A percentile compares a stretch with the other conserved stretches of the same genome.
These are phyloP conservation scores for Amphipyra tragopoginis DNA, from an alignment of 2,888 invertebrate genomes.

Conservation along the genomic window DNA sequence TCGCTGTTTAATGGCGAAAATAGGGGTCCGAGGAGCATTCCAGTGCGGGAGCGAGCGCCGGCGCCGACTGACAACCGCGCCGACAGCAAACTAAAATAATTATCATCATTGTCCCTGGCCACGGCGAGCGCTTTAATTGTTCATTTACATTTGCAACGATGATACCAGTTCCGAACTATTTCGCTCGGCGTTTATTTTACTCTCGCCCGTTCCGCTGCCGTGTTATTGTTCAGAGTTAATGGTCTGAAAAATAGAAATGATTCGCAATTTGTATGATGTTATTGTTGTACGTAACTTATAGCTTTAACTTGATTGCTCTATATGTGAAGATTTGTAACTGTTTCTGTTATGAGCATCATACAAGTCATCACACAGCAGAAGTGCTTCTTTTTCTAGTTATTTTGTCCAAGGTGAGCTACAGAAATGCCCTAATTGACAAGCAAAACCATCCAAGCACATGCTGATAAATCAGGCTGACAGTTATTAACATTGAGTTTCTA, in stretches of 20 bases:
- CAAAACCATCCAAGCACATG: too few relatives aligned
- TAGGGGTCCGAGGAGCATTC: conserved; percentile 86
- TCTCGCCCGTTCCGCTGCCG: conserved; percentile 80
- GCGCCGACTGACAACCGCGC: conserved; percentile 83
- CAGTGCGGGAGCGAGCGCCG: conserved; percentile 71
- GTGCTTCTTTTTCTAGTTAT: conserved; percentile 15
- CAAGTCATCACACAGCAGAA: conserved; percentile 17
- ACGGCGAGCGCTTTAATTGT: conserved; percentile 89
- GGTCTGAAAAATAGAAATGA: conserved; percentile 88
- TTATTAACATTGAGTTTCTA: too few relatives aligned
- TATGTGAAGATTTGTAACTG: conserved; percentile 45
- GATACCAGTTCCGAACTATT: conserved; percentile 89
- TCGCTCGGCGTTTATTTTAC: conserved; percentile 85
- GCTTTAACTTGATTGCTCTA: conserved; percentile 64
- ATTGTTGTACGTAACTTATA: conserved; percentile 73
- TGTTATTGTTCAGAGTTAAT: conserved; percentile 87
- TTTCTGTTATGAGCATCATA: conserved; percentile 21
- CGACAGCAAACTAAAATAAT: conserved; percentile 90
- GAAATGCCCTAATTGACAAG: not conserved
- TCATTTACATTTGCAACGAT: conserved; percentile 90
- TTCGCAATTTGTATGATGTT: conserved; percentile 83
- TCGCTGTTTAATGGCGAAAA: conserved; percentile 87
- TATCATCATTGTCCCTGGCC: conserved; percentile 89
- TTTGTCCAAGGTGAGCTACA: not conserved
- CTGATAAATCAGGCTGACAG: too few relatives aligned